Evolutionary conservation across 2,797 vertebrate species (phyloP).

Genomic region (Alcedo atthis): DNA sequence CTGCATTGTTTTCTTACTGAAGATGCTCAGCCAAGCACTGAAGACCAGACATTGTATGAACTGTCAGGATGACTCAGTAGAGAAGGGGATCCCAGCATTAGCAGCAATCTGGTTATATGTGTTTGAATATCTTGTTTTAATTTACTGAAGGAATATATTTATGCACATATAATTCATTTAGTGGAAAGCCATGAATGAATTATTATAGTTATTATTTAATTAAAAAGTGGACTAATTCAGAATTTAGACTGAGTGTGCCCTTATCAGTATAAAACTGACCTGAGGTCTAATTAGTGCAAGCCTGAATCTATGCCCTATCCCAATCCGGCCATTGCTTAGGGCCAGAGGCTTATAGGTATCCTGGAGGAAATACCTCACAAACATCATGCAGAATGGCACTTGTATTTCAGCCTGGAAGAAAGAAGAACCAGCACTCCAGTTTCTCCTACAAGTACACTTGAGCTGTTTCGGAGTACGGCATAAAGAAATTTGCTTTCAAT

Average conservation of each 20-base stretch:
- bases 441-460: not conserved
- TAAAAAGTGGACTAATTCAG: not conserved
- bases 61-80: not conserved
- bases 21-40: not conserved
- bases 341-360: not conserved
- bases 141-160: not conserved
- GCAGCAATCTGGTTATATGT: not conserved
- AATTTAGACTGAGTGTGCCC: not conserved
- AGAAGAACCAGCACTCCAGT: not conserved
- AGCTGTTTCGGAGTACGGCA: not conserved
- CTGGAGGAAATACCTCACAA: not conserved
- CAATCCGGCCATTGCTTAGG: not conserved
- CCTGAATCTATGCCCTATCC: not conserved
- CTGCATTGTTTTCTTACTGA: not conserved
- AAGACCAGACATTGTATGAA: not conserved
- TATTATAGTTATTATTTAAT: not conserved
- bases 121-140: not conserved
- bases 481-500: not conserved
- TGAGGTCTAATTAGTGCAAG: not conserved
- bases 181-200: not conserved
- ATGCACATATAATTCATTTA: not conserved
- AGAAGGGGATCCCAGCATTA: not conserved
- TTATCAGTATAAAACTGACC: not conserved
- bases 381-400: not conserved
- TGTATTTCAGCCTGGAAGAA: not conserved